Evolutionary conservation across 2,888 invertebrate genomes (phyloP).

Genomic region (Cremastinae sp.): DNA sequence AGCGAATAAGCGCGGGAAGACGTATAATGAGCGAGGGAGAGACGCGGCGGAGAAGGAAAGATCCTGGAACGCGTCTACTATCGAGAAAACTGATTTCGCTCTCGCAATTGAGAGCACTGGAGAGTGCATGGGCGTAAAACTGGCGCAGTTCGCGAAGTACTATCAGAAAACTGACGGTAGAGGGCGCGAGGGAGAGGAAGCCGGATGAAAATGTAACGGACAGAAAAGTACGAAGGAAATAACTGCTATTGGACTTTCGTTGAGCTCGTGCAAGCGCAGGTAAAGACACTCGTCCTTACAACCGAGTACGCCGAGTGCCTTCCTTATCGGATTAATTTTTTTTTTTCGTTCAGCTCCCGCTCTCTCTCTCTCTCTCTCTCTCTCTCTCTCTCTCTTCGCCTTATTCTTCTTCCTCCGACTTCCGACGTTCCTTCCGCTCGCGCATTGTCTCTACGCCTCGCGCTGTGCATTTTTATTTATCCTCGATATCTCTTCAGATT

Average conservation of each 20-base stretch:
- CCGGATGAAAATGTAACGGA: neutral
- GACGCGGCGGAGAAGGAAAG: neutral
- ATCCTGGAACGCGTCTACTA: constrained; percentile 26
- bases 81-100: constrained; percentile 54
- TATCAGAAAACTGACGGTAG: constrained; percentile 31
- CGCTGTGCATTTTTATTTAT: constrained; percentile 24
- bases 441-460: neutral
- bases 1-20: neutral
- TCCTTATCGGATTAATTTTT: constrained; percentile 35
- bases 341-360: too few species aligned
- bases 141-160: constrained; percentile 29
- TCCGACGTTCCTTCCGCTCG: constrained; percentile 13
- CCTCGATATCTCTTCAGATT: constrained; percentile 10
- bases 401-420: too few species aligned
- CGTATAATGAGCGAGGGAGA: constrained; percentile 1
- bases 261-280: constrained; percentile 14
- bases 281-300: constrained; percentile 26
- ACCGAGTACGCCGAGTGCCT: constrained; percentile 14
- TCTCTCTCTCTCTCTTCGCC: too few species aligned
- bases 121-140: constrained; percentile 14
- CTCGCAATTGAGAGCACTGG: constrained; percentile 23
- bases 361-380: too few species aligned
- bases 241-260: constrained; percentile 26
- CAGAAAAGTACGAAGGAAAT: constrained; percentile 10
- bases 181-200: constrained; percentile 2